Conservation (phyloP, 2,888 invertebrate genomes). For the Lycocerus yunnanus region DNA sequence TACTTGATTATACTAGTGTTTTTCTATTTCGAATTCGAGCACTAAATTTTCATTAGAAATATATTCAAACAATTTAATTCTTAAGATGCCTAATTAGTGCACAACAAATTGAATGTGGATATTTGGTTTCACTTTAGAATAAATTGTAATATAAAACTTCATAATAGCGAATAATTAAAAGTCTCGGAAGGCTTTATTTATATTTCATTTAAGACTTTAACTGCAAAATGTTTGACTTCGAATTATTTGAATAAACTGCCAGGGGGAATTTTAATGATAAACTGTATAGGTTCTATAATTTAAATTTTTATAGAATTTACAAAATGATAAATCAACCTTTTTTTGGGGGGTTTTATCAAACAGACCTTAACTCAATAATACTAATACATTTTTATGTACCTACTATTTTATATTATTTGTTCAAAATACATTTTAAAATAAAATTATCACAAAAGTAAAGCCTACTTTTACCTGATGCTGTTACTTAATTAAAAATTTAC, state of each 20-base stretch:
- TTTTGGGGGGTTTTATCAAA: no score
- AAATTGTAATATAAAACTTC: constrained; percentile 5
- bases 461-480: no score
- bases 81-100: neutral
- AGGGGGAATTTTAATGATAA: neutral
- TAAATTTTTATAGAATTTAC: no score
- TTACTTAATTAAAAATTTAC: no score
- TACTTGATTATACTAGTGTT: neutral
- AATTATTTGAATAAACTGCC: neutral
- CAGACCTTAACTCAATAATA: no score
- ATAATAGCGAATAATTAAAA: constrained; percentile 18
- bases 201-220: constrained; percentile 1
- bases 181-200: constrained; percentile 10
- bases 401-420: no score
- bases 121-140: neutral
- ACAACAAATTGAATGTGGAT: neutral
- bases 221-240: neutral
- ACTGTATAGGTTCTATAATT: neutral
- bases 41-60: neutral
- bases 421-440: no score
- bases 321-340: no score
- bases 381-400: no score
- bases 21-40: neutral
- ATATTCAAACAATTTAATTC: neutral
- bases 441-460: no score